Conservation (phyloP, 1,140 invertebrate genomes). For the Galendromus occidentalis region DNA sequence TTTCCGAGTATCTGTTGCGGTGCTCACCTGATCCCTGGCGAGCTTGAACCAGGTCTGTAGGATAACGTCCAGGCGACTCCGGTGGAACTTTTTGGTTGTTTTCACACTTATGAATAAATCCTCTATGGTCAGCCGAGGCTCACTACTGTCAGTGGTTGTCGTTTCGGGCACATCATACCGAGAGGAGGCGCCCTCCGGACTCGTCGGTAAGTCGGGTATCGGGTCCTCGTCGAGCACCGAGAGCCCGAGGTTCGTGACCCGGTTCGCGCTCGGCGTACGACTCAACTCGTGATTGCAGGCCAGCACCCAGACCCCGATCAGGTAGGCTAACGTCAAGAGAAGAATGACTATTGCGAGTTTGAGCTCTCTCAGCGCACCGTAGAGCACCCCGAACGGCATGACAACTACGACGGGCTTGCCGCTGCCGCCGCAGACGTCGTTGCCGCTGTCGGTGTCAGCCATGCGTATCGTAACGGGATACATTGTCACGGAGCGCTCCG, state of each 20-base stretch:
- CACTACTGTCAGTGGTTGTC: background rate
- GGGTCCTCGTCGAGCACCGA: slow-evolving; percentile 5
- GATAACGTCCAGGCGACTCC: slow-evolving; percentile 57
- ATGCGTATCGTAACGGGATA: slow-evolving; percentile 2
- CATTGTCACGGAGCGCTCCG: background rate
- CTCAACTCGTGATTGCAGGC: too few relatives aligned
- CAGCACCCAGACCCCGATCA: too few relatives aligned
- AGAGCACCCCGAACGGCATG: too few relatives aligned
- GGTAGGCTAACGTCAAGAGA: too few relatives aligned
- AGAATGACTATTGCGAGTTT: too few relatives aligned
- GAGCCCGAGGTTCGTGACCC: background rate
- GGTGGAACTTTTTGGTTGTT: slow-evolving; percentile 69
- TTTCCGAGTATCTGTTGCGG: too few relatives aligned
- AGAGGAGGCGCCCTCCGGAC: background rate
- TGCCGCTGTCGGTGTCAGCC: background rate
- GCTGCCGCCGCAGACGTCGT: background rate
- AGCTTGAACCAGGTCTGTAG: slow-evolving; percentile 80
- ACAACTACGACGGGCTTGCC: too few relatives aligned
- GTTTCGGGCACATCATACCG: background rate
- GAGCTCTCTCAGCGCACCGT: too few relatives aligned
- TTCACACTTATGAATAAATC: slow-evolving; percentile 87
- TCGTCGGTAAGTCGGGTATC: background rate
- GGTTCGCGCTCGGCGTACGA: too few relatives aligned
- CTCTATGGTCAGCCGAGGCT: slow-evolving; percentile 31
- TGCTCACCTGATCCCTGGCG: slow-evolving; percentile 61